Base-by-base conservation (phyloP, 2,888 invertebrate genomes). In the Abscondita cerata region DNA sequence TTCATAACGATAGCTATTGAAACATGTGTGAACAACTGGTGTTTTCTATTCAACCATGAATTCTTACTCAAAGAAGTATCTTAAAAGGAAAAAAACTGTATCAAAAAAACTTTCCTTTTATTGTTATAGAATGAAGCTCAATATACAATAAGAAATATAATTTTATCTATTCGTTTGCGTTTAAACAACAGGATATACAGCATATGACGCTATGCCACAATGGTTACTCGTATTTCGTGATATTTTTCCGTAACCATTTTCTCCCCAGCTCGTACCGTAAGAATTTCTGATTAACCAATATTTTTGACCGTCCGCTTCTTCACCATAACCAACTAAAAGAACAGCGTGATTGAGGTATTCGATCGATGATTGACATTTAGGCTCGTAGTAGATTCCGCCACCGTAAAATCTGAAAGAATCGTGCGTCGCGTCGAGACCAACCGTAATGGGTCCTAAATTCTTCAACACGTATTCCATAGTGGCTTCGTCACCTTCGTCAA, bases 211-310 rank as follows among this genome's bases (percentile, higher is more conserved):
- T 78, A 96, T 87, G 73, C 95, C 96, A 79, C 96, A 96, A 77
- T 90, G 87, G 81, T 96, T 96, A 18, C 1, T 18, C 16, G 18
- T 11, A 11, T 96, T 94, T 71, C 95, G 86, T 25, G 92, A 85
- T 89, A 96, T 95, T 82, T 90, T 90, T 73, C 96, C 90, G 83
- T 92, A 96, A 38, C 96, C 96, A 3, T 88, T 77, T 48, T 88
- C 85, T 36, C 96, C 96, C 96, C 95, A 96, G 11, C 81, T 77
- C 66, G 83, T 80, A 11, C 90, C 87, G 91, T 92, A 93, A 52
- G 93, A 93, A 82, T 95, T 95, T 83, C 94, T 94, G 59, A 95
- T 91, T 19, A 94, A 81, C 92, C 93, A 95, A 80, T 91, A 94
- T 78, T 92, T 91, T 59, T 85, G 79, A 59, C 91, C 93, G 68